Evolutionary conservation across 2,113 vertebrate species (phyloP), one percentile per base, ranked within the genome.

Genomic region (Larimichthys crocea): DNA sequence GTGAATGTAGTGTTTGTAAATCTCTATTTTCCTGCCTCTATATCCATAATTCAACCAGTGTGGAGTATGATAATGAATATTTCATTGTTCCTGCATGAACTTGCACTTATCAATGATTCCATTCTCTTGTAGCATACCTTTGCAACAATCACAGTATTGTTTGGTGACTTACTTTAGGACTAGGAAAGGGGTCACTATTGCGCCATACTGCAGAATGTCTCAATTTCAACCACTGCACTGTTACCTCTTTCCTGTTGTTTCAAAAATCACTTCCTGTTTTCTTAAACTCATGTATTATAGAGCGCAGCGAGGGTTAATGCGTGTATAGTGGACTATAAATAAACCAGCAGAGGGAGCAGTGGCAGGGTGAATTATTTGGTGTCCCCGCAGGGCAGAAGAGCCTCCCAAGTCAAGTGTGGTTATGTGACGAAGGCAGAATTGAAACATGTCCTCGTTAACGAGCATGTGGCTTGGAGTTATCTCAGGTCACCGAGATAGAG

Each of bases 261-360:
- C 64, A 87, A 88, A 79, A 82, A 86, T 86, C 85, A 81, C 79
- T 93, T 91, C 67, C 82, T 83, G 82, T 89, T 89, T 89, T 87
- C 55, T 60, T 17, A n/a, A 48, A 48, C 59, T 89, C 82, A 92
- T 90, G 72, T 72, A 79, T 90, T 79, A 89, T 91, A 65, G 65
- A 89, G 79, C 12, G 17, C 44, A 63, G 35, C 4, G 53, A 83
- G 75, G 70, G 87, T 87, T 88, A 86, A 86, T 72, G 67, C 15
- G 53, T 88, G 60, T 80, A 74, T 73, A 67, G 65, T 53, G 60
- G 71, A 82, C 48, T 82, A 89, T 91, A 88, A 93, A 92, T 92
- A 94, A 92, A 87, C 83, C 85, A 93, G 85, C 86, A 91, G 89
- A 86, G 86, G 85, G 84, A 91, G 88, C 81, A 79, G 77, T 79